Conservation (phyloP, 2,797 vertebrate species). For the Ctenopoma kingsleyae region DNA sequence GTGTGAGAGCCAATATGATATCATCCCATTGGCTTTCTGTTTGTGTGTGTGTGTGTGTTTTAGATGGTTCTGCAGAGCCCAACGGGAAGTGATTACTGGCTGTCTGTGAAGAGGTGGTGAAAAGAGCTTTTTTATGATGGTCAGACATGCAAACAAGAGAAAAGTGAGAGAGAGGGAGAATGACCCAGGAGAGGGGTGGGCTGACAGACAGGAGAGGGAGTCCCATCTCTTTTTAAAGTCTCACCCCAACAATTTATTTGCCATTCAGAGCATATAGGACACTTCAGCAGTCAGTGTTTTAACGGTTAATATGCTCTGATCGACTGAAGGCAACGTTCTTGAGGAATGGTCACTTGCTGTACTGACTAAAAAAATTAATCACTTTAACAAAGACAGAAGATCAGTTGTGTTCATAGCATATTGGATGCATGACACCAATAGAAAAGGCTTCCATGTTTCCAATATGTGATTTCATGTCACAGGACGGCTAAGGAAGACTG, state of each 20-base stretch:
- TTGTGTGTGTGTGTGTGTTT: constrained; percentile 50
- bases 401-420: no score
- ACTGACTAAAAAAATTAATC: background rate
- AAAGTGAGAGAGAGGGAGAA: constrained; percentile 32
- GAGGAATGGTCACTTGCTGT: background rate
- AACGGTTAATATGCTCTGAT: background rate
- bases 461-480: no score
- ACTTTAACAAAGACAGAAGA: no score
- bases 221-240: background rate
- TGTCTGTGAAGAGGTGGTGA: constrained; percentile 60
- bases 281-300: no score
- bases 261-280: background rate
- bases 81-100: constrained; percentile 81
- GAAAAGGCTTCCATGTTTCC: no score
- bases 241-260: background rate
- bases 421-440: no score
- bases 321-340: background rate
- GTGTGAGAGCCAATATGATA: constrained; percentile 73
- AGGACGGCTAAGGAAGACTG: no score
- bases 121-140: constrained; percentile 59
- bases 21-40: constrained; percentile 80
- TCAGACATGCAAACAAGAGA: constrained; percentile 73
- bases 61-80: constrained; percentile 52
- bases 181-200: constrained; percentile 25
- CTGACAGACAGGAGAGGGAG: background rate